phyloP scores from a whole-genome alignment of 1,140 invertebrate genomes.

The Asbolus verrucosus region DNA sequence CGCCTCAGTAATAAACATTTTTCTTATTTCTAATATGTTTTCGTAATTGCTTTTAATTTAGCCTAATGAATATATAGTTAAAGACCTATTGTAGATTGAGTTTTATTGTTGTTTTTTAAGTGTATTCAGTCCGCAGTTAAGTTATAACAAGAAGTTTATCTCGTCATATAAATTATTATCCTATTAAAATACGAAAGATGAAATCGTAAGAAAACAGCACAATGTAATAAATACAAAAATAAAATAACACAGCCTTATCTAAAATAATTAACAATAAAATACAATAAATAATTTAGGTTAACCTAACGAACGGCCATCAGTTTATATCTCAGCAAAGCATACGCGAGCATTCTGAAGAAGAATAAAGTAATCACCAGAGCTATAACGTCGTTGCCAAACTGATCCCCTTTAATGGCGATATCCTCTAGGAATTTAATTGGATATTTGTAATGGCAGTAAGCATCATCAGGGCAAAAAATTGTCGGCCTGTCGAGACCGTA shows the following conservation, averaged over 20 bases:
- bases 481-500: slow-evolving; percentile 80
- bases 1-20: no score
- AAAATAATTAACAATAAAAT: not conserved
- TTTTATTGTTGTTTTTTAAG: no score
- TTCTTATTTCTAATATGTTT: no score
- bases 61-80: no score
- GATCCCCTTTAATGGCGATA: slow-evolving; percentile 82
- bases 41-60: no score
- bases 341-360: slow-evolving; percentile 78
- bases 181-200: no score
- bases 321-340: slow-evolving; percentile 85
- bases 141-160: no score
- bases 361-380: slow-evolving; percentile 79
- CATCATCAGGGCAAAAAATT: slow-evolving; percentile 72
- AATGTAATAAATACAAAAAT: slow-evolving; percentile 26
- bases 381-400: slow-evolving; percentile 86
- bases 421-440: slow-evolving; percentile 81
- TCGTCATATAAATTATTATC: no score
- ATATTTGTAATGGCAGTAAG: slow-evolving; percentile 83
- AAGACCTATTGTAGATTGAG: no score
- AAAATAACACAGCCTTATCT: slow-evolving; percentile 41
- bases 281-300: slow-evolving; percentile 6
- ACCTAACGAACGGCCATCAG: slow-evolving; percentile 73
- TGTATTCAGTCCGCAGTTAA: no score
- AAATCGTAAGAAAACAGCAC: not conserved